Conservation (phyloP, 2,113 vertebrate genomes). For the Synodontis membranacea region DNA sequence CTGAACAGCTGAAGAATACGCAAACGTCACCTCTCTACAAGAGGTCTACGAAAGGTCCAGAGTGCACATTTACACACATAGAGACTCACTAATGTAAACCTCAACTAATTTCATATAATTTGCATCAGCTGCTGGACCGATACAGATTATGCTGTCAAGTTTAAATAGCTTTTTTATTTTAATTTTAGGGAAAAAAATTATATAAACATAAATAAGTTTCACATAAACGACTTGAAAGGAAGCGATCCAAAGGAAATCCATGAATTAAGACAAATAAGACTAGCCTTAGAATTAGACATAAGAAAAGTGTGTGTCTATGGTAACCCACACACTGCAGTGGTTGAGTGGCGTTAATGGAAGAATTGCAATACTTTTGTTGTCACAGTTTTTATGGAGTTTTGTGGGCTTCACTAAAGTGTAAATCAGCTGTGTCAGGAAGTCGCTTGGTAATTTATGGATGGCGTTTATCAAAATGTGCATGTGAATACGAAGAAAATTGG, state of each 20-base stretch:
- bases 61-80: not conserved
- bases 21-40: not conserved
- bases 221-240: not conserved
- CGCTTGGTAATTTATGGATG: not conserved
- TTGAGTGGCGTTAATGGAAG: not conserved
- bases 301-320: not conserved
- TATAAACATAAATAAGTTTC: not conserved
- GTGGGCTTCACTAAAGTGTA: not conserved
- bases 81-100: not conserved
- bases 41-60: not conserved
- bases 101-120: not conserved
- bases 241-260: not conserved
- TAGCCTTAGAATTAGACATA: not conserved
- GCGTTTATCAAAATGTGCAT: not conserved
- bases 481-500: not conserved
- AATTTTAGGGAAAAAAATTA: not conserved
- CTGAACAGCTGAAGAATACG: not conserved
- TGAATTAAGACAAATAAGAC: not conserved
- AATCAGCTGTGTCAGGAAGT: not conserved
- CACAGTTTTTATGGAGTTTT: not conserved
- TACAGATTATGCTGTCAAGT: not conserved
- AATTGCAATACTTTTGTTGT: not conserved
- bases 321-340: not conserved
- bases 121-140: not conserved
- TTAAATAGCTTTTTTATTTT: not conserved